phyloP scores from a whole-genome alignment of 2,113 vertebrate species.

The Sinocyclocheilus anophthalmus region DNA sequence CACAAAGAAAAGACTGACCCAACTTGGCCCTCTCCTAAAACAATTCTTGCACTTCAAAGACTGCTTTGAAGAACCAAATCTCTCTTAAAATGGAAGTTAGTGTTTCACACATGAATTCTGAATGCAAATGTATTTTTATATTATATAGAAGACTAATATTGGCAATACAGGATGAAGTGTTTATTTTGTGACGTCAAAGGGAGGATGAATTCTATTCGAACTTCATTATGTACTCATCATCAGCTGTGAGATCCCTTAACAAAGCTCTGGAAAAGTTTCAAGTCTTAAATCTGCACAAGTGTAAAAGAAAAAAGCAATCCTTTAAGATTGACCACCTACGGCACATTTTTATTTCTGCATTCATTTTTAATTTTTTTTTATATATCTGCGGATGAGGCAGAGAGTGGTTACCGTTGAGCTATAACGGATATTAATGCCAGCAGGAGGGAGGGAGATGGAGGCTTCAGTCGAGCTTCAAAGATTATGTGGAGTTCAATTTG shows the following conservation, averaged over 20 bases:
- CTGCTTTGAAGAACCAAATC: neutral
- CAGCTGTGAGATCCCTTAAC: constrained; percentile 45
- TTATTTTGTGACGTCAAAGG: constrained; percentile 25
- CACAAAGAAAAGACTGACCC: neutral
- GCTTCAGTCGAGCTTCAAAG: constrained; percentile 52
- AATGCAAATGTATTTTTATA: neutral
- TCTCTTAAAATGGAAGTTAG: neutral
- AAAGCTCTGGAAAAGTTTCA: constrained; percentile 2
- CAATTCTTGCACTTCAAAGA: neutral
- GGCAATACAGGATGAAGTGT: neutral
- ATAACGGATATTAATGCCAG: constrained; percentile 60
- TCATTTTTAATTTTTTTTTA: constrained; percentile 1
- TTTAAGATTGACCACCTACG: constrained; percentile 48
- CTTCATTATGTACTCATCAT: constrained; percentile 35
- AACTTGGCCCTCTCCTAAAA: neutral
- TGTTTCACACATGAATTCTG: neutral
- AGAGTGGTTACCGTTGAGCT: constrained; percentile 42
- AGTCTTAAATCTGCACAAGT: constrained; percentile 45
- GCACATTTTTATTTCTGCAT: constrained; percentile 32
- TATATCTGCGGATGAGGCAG: constrained; percentile 39
- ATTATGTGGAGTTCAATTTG: constrained; percentile 50
- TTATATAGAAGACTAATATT: neutral
- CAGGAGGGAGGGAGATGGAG: constrained; percentile 38
- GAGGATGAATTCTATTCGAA: neutral
- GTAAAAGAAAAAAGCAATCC: constrained; percentile 14